Evolutionary conservation across 2,113 vertebrate species (phyloP).

Genomic region (Phaetusa simplex): DNA sequence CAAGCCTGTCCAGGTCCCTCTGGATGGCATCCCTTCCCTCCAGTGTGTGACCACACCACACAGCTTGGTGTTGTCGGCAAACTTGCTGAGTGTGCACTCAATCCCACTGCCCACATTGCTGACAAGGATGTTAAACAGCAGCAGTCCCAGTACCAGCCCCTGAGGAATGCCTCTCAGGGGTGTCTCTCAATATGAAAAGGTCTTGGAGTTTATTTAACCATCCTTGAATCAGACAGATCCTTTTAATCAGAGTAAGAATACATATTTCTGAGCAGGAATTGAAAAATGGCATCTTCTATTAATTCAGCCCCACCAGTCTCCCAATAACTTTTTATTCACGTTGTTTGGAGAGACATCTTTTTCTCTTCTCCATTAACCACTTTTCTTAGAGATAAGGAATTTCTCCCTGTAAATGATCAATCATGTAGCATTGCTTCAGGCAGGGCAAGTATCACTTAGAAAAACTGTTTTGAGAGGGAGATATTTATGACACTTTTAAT

Average conservation of each 20-base stretch:
- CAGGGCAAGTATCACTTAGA: not conserved
- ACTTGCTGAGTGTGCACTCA: not conserved
- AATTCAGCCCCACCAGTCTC: not conserved
- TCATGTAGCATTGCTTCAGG: not conserved
- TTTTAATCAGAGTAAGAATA: not conserved
- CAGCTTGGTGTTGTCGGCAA: not conserved
- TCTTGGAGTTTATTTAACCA: not conserved
- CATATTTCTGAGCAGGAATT: not conserved
- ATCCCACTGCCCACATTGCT: not conserved
- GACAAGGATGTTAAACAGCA: not conserved
- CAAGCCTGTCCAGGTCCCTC: not conserved
- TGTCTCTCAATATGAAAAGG: not conserved
- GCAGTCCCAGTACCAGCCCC: not conserved
- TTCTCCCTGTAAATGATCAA: not conserved
- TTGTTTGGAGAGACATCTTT: not conserved
- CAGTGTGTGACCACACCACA: not conserved
- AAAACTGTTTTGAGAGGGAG: not conserved
- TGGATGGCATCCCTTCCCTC: not conserved
- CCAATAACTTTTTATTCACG: not conserved
- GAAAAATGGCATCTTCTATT: not conserved
- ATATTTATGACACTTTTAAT: not conserved
- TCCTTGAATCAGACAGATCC: not conserved
- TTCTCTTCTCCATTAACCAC: not conserved
- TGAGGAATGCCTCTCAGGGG: not conserved
- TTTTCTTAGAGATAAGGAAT: not conserved